Percentiles rank a stretch among this genome's conserved stretches.
Conservation (phyloP, 2,797 vertebrate species). For the Triplophysa yarkandensis region DNA sequence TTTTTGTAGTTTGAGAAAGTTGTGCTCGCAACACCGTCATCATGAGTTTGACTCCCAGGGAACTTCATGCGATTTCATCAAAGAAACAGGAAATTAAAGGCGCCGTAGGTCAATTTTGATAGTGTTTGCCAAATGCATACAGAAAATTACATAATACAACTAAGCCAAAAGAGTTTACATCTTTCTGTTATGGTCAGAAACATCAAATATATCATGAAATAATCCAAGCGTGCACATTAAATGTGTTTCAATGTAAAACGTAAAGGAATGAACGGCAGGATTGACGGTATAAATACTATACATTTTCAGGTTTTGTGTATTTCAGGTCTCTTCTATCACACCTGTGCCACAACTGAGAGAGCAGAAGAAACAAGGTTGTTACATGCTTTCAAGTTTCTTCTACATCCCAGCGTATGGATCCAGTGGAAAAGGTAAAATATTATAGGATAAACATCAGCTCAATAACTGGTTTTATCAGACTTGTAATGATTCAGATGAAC, state of each 20-base stretch:
- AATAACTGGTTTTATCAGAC: constrained; percentile 82
- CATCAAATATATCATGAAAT: too few species aligned
- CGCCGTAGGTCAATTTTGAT: background rate
- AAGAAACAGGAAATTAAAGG: background rate
- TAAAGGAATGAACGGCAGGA: too few species aligned
- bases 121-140: too few species aligned
- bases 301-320: background rate
- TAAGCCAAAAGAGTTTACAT: too few species aligned
- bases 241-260: too few species aligned
- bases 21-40: background rate
- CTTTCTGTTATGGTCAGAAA: too few species aligned
- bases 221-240: too few species aligned
- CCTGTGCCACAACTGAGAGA: background rate
- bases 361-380: constrained; percentile 63
- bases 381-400: constrained; percentile 62
- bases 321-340: background rate
- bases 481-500: constrained; percentile 81
- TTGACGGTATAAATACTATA: too few species aligned
- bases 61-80: background rate
- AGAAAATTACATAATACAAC: too few species aligned
- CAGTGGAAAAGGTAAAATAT: constrained; percentile 75
- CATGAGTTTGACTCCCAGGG: background rate
- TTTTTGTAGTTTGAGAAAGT: background rate
- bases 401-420: constrained; percentile 77
- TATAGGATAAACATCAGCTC: constrained; percentile 73